These are phyloP conservation scores for Pomatorhinus ruficollis DNA, from an alignment of 2,113 vertebrate species.

Conservation along the genomic window DNA sequence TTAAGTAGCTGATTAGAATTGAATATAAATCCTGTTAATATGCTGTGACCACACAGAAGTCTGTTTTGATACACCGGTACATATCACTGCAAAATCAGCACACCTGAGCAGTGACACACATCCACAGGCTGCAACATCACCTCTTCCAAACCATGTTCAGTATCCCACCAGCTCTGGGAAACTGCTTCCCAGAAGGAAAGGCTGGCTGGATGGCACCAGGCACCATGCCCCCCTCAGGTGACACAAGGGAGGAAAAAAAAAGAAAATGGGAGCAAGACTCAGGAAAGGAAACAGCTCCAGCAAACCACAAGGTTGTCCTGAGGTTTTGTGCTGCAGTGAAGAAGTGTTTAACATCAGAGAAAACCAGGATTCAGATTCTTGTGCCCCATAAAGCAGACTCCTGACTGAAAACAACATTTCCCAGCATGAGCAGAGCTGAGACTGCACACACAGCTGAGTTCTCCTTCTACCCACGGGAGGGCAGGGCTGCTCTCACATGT, in stretches of 20 bases:
- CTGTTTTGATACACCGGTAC: background rate
- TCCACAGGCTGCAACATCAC: background rate
- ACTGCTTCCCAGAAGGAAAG: background rate
- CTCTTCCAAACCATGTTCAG: background rate
- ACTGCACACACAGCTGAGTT: accelerated
- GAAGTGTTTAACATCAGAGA: background rate
- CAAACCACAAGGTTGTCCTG: background rate
- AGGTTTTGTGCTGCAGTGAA: background rate
- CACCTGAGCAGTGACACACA: background rate
- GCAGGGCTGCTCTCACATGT: background rate
- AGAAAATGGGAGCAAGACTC: background rate
- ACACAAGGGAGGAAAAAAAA: background rate
- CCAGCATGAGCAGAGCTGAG: background rate
- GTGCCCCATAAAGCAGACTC: background rate
- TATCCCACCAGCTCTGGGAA: background rate
- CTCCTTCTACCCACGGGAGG: conserved; percentile 5
- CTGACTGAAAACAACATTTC: background rate
- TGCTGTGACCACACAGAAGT: background rate
- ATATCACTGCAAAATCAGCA: background rate
- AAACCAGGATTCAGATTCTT: background rate
- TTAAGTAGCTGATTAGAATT: background rate
- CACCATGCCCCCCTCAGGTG: accelerated
- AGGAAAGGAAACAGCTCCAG: background rate
- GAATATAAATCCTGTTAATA: background rate
- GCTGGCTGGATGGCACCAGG: background rate